Conservation (phyloP, 92 coral and sea anemone genomes). For the Epizoanthus scotinus region DNA sequence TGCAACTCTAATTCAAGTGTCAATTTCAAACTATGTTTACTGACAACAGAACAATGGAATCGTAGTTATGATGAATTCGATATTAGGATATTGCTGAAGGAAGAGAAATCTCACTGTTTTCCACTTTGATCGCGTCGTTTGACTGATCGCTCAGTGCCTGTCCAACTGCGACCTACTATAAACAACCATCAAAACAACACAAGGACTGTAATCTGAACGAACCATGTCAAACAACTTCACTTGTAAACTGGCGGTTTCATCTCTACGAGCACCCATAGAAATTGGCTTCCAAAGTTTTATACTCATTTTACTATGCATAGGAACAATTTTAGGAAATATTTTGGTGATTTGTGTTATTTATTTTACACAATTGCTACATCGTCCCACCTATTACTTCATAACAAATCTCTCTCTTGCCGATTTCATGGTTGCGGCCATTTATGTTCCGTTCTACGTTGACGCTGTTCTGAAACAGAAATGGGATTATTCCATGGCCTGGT, state of each 20-base stretch:
- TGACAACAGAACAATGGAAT: conserved; percentile 11
- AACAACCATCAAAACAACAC: background rate
- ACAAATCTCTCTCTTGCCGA: conserved; percentile 35
- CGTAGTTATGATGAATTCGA: background rate
- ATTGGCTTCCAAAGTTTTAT: conserved; percentile 22
- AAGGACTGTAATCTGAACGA: background rate
- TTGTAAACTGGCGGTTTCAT: background rate
- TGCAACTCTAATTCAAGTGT: background rate
- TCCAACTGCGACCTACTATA: background rate
- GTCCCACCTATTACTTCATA: conserved; percentile 38
- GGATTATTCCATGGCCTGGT: conserved; percentile 39
- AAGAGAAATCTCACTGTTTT: background rate
- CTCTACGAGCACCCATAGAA: conserved; percentile 3
- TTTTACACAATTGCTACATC: conserved; percentile 11
- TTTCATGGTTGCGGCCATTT: conserved; percentile 34
- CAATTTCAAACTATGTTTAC: conserved; percentile 2
- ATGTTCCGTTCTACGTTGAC: conserved; percentile 23
- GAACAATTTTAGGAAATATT: conserved; percentile 18
- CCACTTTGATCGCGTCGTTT: background rate
- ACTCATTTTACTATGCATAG: conserved; percentile 25
- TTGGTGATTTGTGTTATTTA: conserved; percentile 12
- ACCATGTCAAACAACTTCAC: conserved; percentile 14
- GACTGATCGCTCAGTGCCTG: background rate
- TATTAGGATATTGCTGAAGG: conserved; percentile 2
- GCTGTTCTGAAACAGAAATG: conserved; percentile 30